Evolutionary conservation across 2,797 vertebrate species (phyloP), one percentile per base, ranked within the genome.

Genomic region (Gallinago stenura): DNA sequence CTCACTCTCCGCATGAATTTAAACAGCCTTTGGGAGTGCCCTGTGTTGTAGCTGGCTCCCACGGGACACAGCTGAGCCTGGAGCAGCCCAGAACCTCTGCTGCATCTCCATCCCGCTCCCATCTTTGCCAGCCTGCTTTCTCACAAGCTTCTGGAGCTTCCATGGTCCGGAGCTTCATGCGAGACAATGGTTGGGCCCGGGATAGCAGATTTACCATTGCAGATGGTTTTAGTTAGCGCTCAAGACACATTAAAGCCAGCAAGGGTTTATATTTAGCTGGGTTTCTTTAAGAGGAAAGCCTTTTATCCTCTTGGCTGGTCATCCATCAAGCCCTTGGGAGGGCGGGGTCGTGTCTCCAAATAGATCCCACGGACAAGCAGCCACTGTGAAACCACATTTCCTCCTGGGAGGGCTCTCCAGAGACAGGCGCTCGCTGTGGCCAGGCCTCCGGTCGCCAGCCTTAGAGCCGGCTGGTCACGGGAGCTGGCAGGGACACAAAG

Each of bases 221-320:
- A 98, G 97, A 96, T 98, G 98, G 93, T 98, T 97, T 95, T 64
- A 96, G 96, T 98, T 98, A 98, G 93, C 24, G 82, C 91, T 85
- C 17, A 45, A 84, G 91, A 80, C 96, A 97, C 97, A 96, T 97
- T 95, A 97, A 97, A 98, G 96, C 86, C 95, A 90, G 90, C 88
- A 11, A 97, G 89, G 83, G 96, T 93, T 93, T 98, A 98, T 98
- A 98, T 98, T 98, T 98, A 98, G 98, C 93, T 57, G 92, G 95
- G 94, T 93, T 97, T 96, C 97, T 98, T 93, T 93, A 96, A 96
- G 97, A 97, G 97, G 96, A 97, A 98, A 98, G 95, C 89, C 97
- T 98, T 98, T 98, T 89, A 98, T 98, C 97, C 97, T 97, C 62
- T 70, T 79, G 96, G 79, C 96, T 78, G 96, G 91, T 94, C 95